Conservation (phyloP, 1,140 invertebrate species). For the Drosophila pallidifrons region DNA sequence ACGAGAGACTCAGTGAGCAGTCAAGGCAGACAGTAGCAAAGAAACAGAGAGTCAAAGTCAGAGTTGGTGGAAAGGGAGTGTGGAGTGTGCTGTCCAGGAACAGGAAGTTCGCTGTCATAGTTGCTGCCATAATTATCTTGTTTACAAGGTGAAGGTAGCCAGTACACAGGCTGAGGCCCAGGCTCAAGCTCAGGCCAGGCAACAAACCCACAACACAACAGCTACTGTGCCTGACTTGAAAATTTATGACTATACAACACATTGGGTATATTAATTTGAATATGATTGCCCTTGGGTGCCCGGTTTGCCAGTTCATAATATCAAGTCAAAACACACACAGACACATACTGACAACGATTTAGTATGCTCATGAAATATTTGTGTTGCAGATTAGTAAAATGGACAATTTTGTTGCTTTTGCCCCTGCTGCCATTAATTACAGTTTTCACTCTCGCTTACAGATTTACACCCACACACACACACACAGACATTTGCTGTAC, state of each 20-base stretch:
- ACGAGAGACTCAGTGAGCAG: too few relatives aligned
- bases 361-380: slow-evolving; percentile 75
- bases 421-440: slow-evolving; percentile 68
- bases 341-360: slow-evolving; percentile 32
- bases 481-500: slow-evolving; percentile 8
- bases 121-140: slow-evolving; percentile 83
- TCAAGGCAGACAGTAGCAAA: neutral
- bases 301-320: slow-evolving; percentile 72
- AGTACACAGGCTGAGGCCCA: slow-evolving; percentile 12
- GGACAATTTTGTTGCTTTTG: slow-evolving; percentile 62
- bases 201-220: slow-evolving; percentile 21
- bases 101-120: slow-evolving; percentile 82
- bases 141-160: slow-evolving; percentile 81
- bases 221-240: slow-evolving; percentile 46
- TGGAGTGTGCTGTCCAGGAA: slow-evolving; percentile 42
- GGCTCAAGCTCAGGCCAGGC: neutral
- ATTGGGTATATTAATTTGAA: slow-evolving; percentile 84
- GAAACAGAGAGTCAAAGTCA: neutral
- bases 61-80: neutral
- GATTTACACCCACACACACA: slow-evolving; percentile 22
- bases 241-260: slow-evolving; percentile 81
- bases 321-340: slow-evolving; percentile 55
- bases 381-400: slow-evolving; percentile 77
- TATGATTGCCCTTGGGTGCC: slow-evolving; percentile 73
- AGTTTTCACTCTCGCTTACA: slow-evolving; percentile 62